Conservation (phyloP, 2,113 vertebrate species). For the Callopanchax toddi region DNA sequence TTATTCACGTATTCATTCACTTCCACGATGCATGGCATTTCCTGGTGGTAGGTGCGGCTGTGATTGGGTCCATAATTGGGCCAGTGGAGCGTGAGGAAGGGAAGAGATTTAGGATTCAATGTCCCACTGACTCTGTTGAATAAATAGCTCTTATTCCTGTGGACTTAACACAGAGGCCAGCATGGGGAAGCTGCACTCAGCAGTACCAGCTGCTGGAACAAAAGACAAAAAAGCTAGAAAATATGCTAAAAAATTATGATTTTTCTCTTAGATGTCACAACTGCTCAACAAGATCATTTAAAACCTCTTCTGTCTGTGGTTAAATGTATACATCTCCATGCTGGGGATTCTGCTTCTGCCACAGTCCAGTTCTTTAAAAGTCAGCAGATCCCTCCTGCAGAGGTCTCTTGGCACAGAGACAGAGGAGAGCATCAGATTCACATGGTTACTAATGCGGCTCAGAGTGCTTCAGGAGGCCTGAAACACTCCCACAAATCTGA, state of each 20-base stretch:
- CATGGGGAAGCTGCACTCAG: slow-evolving; percentile 54
- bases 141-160: slow-evolving; percentile 74
- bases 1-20: slow-evolving; percentile 35
- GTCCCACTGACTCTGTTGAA: slow-evolving; percentile 76
- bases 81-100: slow-evolving; percentile 67
- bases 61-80: slow-evolving; percentile 68
- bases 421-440: slow-evolving; percentile 61
- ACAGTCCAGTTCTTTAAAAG: slow-evolving; percentile 23
- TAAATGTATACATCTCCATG: neutral
- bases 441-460: slow-evolving; percentile 48
- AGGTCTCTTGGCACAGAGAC: slow-evolving; percentile 47
- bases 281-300: neutral
- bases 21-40: slow-evolving; percentile 45
- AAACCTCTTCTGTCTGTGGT: neutral
- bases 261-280: slow-evolving; percentile 26
- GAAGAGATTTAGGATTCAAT: slow-evolving; percentile 76
- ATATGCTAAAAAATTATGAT: slow-evolving; percentile 27
- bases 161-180: slow-evolving; percentile 70
- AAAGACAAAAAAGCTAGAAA: slow-evolving; percentile 41
- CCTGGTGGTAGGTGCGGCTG: slow-evolving; percentile 54
- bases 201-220: slow-evolving; percentile 56
- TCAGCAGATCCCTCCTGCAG: slow-evolving; percentile 47
- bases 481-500: slow-evolving; percentile 41
- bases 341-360: slow-evolving; percentile 11
- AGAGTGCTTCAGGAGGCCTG: slow-evolving; percentile 23